Evolutionary conservation across 1,140 invertebrate genomes (phyloP).

Genomic region (Octopus sinensis): DNA sequence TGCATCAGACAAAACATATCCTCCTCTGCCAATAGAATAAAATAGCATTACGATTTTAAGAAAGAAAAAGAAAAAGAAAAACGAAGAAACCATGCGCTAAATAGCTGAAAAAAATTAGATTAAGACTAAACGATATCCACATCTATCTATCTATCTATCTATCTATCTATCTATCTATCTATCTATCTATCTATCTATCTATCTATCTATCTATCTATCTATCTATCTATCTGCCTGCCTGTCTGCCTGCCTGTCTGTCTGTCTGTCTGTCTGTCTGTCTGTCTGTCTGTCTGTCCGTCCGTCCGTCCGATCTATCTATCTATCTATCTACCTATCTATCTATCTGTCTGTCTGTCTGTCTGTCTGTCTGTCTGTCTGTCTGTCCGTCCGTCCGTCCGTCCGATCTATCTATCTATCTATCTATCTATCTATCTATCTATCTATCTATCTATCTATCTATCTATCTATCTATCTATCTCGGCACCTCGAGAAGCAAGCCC

Average conservation of each 20-base stretch:
- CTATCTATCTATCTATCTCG: not conserved
- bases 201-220: not conserved
- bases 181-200: not conserved
- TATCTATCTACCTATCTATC: not conserved
- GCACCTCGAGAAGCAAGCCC: too few relatives aligned
- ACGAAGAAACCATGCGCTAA: not conserved
- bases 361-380: not conserved
- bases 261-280: not conserved
- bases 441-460: slow-evolving; percentile 4
- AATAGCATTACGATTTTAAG: too few relatives aligned
- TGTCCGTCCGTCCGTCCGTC: not conserved
- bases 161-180: not conserved
- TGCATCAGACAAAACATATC: not conserved
- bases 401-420: not conserved
- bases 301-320: not conserved
- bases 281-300: not conserved
- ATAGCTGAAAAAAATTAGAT: not conserved
- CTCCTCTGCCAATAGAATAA: not conserved
- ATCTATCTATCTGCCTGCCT: not conserved
- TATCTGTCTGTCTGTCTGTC: not conserved
- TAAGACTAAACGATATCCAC: not conserved
- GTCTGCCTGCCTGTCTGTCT: slow-evolving; percentile 5
- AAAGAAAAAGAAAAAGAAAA: too few relatives aligned
- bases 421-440: not conserved
- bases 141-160: slow-evolving; percentile 9